Conservation (phyloP, 2,797 vertebrate genomes). For the Cuniculus paca region DNA sequence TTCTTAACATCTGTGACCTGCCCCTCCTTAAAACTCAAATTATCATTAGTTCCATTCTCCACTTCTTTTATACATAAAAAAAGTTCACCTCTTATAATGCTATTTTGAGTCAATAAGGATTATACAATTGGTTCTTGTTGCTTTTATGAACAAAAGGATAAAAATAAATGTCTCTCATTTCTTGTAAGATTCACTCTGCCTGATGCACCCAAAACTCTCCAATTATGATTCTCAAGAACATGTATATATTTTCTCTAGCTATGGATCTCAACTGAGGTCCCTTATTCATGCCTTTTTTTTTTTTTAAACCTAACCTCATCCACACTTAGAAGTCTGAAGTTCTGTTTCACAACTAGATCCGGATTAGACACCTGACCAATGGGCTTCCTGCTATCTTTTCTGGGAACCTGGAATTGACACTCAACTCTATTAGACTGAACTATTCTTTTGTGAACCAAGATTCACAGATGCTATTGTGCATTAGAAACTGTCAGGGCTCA, state of each 20-base stretch:
- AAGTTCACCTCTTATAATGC: background rate
- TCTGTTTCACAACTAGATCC: background rate
- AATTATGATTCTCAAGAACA: constrained; percentile 15
- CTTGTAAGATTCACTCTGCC: background rate
- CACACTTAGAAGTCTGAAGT: background rate
- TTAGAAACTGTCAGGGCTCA: background rate
- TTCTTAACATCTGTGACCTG: background rate
- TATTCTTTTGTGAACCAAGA: constrained; percentile 28
- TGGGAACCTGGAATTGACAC: constrained; percentile 36
- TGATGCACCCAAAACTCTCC: background rate
- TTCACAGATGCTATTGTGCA: background rate
- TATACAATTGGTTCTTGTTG: background rate
- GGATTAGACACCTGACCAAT: background rate
- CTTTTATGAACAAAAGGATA: constrained; percentile 31
- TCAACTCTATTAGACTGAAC: background rate
- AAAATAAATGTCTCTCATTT: constrained; percentile 11
- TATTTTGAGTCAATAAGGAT: background rate
- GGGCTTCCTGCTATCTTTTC: constrained; percentile 6
- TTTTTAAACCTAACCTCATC: background rate
- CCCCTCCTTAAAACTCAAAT: background rate
- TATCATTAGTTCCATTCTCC: background rate
- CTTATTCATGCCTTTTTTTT: background rate
- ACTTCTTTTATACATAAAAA: background rate
- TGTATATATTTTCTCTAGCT: constrained; percentile 33
- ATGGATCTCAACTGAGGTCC: background rate